Base-by-base conservation (phyloP, 2,113 vertebrate genomes). In the Poecile atricapillus region DNA sequence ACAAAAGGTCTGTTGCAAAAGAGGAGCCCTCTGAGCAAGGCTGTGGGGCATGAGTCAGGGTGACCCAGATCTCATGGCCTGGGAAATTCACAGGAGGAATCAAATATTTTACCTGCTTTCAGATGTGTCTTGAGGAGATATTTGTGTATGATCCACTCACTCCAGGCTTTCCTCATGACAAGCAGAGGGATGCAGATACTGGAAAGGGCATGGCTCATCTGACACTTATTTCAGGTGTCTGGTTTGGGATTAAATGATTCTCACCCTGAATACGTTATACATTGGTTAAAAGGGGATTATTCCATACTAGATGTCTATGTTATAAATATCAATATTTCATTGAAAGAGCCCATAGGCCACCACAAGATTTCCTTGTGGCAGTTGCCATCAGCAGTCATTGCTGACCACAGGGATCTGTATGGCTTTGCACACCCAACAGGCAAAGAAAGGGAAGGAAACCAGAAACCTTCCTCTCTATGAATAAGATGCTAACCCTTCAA, bases 11-110 rank as follows among this genome's bases (percentile, higher is more conserved):
- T 59, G 16, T 24, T 79, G 41, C 7, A 11, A 58, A 91, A 86
- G 23, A 31, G 2, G 5, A 41, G 12, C 3, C 2, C 24, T 55
- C 24, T 28, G 55, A 2, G 4, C 4, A 3, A 31, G 46, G 8
- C 5, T 81, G 39, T 7, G 13, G 21, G 43, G 15, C 2, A 5
- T 68, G 69, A 28, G 30, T 50, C 1, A 3, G 39, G 27, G 9
- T 73, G 80, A 68, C 7, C 78, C 35, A 11, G 33, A 18, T 60
- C 56, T 77, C 6, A 1, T 24, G 46, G 31, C 23, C 19, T 84
- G 62, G 44, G 24, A 77, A 55, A 33, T 30, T 30, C 23, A 27
- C 22, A 43, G 59, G 8, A 62, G 50, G 44, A 82, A 90, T n/a
- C 41, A 60, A 43, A 53, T 2, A 0, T 19, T 69, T 83, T 78